Base-by-base conservation (phyloP, 2,888 invertebrate genomes). In the Limnephilus rhombicus region DNA sequence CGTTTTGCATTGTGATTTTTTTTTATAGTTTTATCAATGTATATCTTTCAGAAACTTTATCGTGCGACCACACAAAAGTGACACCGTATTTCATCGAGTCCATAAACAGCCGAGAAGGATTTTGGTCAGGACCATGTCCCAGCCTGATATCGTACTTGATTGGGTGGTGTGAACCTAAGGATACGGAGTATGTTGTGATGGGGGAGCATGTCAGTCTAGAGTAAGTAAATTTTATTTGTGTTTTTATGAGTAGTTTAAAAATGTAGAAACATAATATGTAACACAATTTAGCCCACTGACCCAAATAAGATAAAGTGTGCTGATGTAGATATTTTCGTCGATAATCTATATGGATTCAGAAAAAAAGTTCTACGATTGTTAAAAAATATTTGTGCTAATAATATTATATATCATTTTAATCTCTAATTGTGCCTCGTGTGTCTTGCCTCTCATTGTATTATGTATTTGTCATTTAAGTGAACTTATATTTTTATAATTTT, bases 1-100 rank as follows among this genome's bases (percentile, higher is more conserved):
- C 18, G 7, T 85, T 82, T n/a, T 41, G 5, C 41, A 41, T 1
- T 24, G 37, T 41, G 29, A 24, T 85, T 85, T 85, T 34, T 37
- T 11, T 37, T 34, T 31, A 85, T 85, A 85, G 18, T 85, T 85
- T 37, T n/a, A 85, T 18, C 85, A n/a, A 85, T 18, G 5, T 24
- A 68, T 24, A 68, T 34, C 92, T 95, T 95, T 31, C 95, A 98
- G 98, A 98, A 96, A 98, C 98, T 0, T 95, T 98, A 93, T 98
- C 98, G 45, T 98, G 98, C 95, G 98, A 98, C 95, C 98, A 98
- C 95, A 98, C 98, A 11, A 98, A 98, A 96, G 98, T 98, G 92
- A 98, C 98, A 3, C 98, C 98, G 15, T 98, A 98, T 95, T 98
- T 98, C 95, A 98, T 98, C 94, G 98, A 98, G 95, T 98, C 98